Percentiles rank a stretch among this genome's conserved stretches.
These are phyloP conservation scores for Coilia nasus DNA, from an alignment of 2,797 vertebrate species.

Conservation along the genomic window DNA sequence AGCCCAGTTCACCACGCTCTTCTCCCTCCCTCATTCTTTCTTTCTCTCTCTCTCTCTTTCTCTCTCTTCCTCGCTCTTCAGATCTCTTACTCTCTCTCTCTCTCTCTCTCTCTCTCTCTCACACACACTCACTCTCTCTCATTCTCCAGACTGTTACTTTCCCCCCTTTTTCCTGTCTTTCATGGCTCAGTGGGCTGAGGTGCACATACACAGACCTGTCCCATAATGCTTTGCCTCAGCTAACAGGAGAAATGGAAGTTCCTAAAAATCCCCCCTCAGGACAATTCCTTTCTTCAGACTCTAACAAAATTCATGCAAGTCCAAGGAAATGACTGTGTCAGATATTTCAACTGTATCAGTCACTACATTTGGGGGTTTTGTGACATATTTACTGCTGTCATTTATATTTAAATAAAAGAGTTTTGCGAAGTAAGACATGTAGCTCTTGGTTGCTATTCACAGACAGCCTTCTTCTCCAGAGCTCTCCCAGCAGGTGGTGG, in stretches of 20 bases:
- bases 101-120: conserved; percentile 31
- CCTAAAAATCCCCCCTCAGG: neutral
- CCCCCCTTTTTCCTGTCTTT: conserved; percentile 41
- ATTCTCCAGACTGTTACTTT: neutral
- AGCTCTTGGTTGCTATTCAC: neutral
- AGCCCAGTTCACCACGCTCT: neutral
- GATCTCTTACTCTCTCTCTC: conserved; percentile 29
- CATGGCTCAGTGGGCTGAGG: neutral
- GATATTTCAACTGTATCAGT: neutral
- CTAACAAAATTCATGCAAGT: neutral
- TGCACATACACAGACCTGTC: neutral
- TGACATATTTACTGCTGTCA: too few relatives aligned
- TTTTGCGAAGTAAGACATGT: neutral
- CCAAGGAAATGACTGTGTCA: neutral
- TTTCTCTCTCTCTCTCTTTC: too few relatives aligned
- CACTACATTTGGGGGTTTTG: too few relatives aligned
- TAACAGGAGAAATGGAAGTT: neutral
- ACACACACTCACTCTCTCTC: conserved; percentile 28
- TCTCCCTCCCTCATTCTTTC: neutral
- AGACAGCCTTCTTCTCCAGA: neutral
- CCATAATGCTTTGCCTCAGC: neutral
- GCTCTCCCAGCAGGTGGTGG: too few relatives aligned
- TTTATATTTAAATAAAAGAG: neutral
- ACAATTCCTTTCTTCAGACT: neutral
- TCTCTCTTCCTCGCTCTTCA: too few relatives aligned